Conservation (phyloP, 2,797 vertebrate species). For the Enteromius paludinosus region DNA sequence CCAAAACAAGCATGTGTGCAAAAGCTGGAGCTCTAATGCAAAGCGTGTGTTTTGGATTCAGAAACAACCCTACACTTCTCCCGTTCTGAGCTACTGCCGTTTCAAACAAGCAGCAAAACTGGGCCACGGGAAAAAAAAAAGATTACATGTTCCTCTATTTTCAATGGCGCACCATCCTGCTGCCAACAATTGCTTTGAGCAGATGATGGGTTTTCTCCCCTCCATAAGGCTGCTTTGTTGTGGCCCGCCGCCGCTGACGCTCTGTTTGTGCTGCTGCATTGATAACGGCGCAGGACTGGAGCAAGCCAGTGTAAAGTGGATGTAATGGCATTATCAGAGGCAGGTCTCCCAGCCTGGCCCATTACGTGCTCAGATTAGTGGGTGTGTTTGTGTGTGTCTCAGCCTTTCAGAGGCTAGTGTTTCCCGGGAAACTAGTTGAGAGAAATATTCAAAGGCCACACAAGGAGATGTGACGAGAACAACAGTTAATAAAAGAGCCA, state of each 20-base stretch:
- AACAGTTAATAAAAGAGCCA: neutral
- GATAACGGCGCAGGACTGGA: constrained; percentile 57
- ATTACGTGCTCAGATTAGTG: constrained; percentile 59
- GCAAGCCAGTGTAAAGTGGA: constrained; percentile 63
- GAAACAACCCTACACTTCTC: constrained; percentile 15
- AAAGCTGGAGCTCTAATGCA: neutral
- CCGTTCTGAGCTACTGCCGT: neutral
- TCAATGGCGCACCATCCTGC: constrained; percentile 35
- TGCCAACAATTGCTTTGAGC: constrained; percentile 51
- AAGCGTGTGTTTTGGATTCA: neutral
- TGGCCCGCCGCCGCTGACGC: constrained; percentile 35
- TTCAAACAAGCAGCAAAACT: constrained; percentile 39
- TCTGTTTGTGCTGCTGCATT: constrained; percentile 51
- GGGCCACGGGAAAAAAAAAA: constrained; percentile 12
- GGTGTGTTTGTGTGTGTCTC: constrained; percentile 18
- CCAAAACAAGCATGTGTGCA: neutral
- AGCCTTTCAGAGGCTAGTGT: constrained; percentile 32
- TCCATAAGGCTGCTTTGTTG: constrained; percentile 50
- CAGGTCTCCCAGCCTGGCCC: constrained; percentile 58
- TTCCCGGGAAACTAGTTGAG: constrained; percentile 56
- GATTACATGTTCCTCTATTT: constrained; percentile 36
- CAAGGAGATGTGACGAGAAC: neutral
- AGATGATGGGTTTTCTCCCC: constrained; percentile 56
- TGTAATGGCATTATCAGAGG: constrained; percentile 75
- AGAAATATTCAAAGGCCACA: constrained; percentile 27